Evolutionary conservation across 2,888 invertebrate genomes (phyloP).

Genomic region (Deilephila porcellus): DNA sequence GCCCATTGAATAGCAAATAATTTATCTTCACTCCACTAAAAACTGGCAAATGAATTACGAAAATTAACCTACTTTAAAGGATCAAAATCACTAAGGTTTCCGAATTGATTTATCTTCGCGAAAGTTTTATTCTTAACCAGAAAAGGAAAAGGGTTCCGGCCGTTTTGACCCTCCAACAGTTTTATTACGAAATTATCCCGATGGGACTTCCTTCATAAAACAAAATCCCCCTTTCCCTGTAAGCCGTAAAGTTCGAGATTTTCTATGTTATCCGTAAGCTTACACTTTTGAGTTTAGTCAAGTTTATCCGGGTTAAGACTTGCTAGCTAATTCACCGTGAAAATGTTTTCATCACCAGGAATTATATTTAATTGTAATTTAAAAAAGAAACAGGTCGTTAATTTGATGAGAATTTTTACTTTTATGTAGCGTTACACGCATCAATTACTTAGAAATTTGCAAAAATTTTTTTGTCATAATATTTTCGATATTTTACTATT

Average conservation of each 20-base stretch:
- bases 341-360: too few species aligned
- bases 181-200: slow-evolving; percentile 50
- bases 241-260: slow-evolving; percentile 49
- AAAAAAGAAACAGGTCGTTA: too few species aligned
- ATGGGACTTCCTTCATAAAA: slow-evolving; percentile 49
- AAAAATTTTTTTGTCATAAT: too few species aligned
- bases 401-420: too few species aligned
- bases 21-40: not conserved
- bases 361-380: too few species aligned
- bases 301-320: not conserved
- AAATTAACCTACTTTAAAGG: slow-evolving; percentile 6
- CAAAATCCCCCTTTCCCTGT: slow-evolving; percentile 45
- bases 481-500: too few species aligned
- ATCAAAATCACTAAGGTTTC: slow-evolving; percentile 4
- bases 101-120: slow-evolving; percentile 21
- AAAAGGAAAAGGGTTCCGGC: slow-evolving; percentile 40
- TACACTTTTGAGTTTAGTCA: slow-evolving; percentile 43
- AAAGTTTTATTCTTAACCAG: slow-evolving; percentile 29
- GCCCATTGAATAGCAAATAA: too few species aligned
- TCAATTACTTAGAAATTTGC: too few species aligned
- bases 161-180: slow-evolving; percentile 43
- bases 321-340: too few species aligned
- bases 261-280: slow-evolving; percentile 49
- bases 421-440: too few species aligned
- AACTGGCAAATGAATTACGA: slow-evolving; percentile 10